Conservation (phyloP, 2,888 invertebrate species). For the Trichopria drosophilae region DNA sequence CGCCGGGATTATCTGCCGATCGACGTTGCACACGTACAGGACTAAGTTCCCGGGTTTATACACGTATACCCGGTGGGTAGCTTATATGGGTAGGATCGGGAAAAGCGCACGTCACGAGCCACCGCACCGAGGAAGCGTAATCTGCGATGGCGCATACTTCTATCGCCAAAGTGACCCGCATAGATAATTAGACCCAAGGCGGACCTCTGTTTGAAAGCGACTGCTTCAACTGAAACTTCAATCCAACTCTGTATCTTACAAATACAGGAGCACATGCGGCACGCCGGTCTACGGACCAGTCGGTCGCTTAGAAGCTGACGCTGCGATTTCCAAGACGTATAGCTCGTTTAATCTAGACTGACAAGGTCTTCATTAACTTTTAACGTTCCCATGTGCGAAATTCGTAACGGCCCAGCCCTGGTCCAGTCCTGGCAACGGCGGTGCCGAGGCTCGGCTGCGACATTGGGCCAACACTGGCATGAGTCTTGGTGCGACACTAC, state of each 20-base stretch:
- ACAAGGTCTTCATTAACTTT: no score
- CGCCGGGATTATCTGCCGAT: background rate
- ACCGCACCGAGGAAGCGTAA: slow-evolving; percentile 17
- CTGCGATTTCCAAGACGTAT: slow-evolving; percentile 25
- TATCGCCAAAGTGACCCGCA: slow-evolving; percentile 25
- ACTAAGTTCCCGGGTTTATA: background rate
- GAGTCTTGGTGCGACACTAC: slow-evolving; percentile 16
- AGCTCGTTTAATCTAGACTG: slow-evolving; percentile 16
- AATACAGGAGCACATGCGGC: no score
- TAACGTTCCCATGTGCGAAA: no score
- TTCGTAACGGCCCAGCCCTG: no score
- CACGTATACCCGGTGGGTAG: background rate
- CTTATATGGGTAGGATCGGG: slow-evolving; percentile 1
- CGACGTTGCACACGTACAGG: background rate
- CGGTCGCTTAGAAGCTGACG: slow-evolving; percentile 6
- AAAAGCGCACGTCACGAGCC: background rate
- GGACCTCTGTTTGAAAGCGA: slow-evolving; percentile 17
- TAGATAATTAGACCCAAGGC: slow-evolving; percentile 31
- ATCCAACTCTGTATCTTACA: no score
- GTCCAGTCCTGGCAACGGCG: no score
- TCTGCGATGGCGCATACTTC: slow-evolving; percentile 35
- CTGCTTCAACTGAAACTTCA: slow-evolving; percentile 15
- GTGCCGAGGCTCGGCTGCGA: background rate
- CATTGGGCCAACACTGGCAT: slow-evolving; percentile 1
- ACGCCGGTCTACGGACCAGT: background rate